Base-by-base conservation (phyloP, 2,888 invertebrate genomes). In the Mesorhabditis spiculigera region DNA sequence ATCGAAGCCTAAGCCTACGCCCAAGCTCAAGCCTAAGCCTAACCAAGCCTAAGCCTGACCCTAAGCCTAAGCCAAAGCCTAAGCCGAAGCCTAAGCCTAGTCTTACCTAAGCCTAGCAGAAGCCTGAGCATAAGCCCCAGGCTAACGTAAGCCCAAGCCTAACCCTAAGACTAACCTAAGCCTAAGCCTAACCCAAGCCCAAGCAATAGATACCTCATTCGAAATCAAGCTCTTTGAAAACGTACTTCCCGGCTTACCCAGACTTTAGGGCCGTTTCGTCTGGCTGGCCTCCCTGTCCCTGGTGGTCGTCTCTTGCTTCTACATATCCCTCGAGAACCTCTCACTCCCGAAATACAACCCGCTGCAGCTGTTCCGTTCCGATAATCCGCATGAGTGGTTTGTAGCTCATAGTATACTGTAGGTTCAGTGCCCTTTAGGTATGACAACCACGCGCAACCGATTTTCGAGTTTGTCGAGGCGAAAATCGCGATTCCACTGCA, bases 341-440 rank as follows among this genome's bases (percentile, higher is more conserved):
- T 75, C 75, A 62, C 75, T 84, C 5, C 84, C 84, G 5, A 81
- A 82, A 64, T 84, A 84, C 76, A 84, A 84, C 70, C 84, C 84
- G 0, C 76, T 84, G 10, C 84, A 84, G 69, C 74, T 84, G n/a
- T 84, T 84, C 74, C 76, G 78, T n/a, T 75, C 78, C 4, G 74
- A 77, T 28, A 81, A 84, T 73, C 74, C 76, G 0, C 81, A 83
- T 70, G 84, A 84, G 68, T 84, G 80, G 79, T 79, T 66, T 43
- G 10, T 43, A 13, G n/a, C 8, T 2, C n/a, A 13, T 13, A 50
- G n/a, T 50, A n/a, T n/a, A 50, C 8, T 13, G 8, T 50, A 50
- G n/a, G n/a, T 50, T 13, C 8, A 63, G 6, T 16, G 6, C 13
- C n/a, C 8, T 66, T 44, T 67, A 79, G 79, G 79, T 84, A 82